Evolutionary conservation across 2,888 invertebrate genomes (phyloP), one percentile per base, ranked within the genome.

Genomic region (Leptinotarsa tumamoca): DNA sequence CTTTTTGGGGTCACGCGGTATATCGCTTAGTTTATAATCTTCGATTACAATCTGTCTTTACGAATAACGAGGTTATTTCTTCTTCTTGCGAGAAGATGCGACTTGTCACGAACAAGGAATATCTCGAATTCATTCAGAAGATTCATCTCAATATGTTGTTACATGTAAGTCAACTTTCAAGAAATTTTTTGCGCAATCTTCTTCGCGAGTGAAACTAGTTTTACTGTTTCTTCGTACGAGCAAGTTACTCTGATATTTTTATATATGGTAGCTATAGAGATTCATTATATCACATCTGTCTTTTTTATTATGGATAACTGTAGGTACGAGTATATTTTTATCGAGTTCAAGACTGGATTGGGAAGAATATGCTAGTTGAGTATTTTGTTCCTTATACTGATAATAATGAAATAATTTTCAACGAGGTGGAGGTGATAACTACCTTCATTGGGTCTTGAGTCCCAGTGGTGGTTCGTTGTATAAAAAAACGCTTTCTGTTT

Each of bases 151-250:
- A 77, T 74, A 71, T 27, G 74, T 75, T 73, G 74, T 75, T 77
- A 71, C 73, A 75, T 58, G 75, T 75, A 76, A 78, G 76, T 79
- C 77, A 75, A 80, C 80, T 79, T 79, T 80, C 79, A 72, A 80
- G 78, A 70, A 63, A 76, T 80, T 80, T 80, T 80, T 80, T 80
- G 75, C 80, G 79, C 78, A 80, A 80, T 80, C 74, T 78, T 80
- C 79, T 78, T 77, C 77, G 74, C 74, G 75, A 79, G 77, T 73
- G 73, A 77, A 80, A 80, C 80, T 79, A 80, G 80, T 80, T 80
- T 78, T 71, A 68, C 77, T 51, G 75, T 78, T 79, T 76, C 76
- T 77, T 68, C 56, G 74, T 76, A 73, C 63, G 43, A 33, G 63
- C 63, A 33, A 63, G 43, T 63, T 63, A 14, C 5, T 4, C 33